Base-by-base conservation (phyloP, 2,888 invertebrate genomes). In the Netelia inedita region DNA sequence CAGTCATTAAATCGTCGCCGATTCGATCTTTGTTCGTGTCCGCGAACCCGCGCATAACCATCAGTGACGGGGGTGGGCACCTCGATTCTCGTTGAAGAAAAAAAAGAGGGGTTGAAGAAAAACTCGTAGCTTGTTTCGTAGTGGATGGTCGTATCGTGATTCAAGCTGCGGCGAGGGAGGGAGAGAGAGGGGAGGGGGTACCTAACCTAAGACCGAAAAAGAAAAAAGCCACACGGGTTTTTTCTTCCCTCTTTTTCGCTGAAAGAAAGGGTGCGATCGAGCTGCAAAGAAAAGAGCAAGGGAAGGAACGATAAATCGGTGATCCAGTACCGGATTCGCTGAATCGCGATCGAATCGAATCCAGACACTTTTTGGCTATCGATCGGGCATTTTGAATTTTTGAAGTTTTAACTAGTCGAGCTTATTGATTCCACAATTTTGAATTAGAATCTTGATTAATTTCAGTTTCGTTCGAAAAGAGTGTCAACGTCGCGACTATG, bases 1-100 rank as follows among this genome's bases (percentile, higher is more conserved):
- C 93, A 92, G 91, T 92, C 92, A 92, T 93, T 92, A 92, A 92
- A 92, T 91, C 92, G 91, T 91, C 91, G 90, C 92, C 82, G 92
- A 92, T 92, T 91, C 78, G 71, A 88, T 88, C 92, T 93, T 93
- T 93, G 92, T 93, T 92, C 84, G 83, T 87, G 86, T 83, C 84
- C 85, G 81, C 53, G 65, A 82, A 82, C 82, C 84, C 74, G 90
- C 85, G 74, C 83, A 87, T 87, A 87, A 87, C 81, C 86, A 43
- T 41, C 28, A 59, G 74, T 50, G 75, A 63, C 28, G 63, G 55
- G 11, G 63, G 46, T 50, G n/a, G 3, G 19, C 41, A 53, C 11
- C 19, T 21, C 43, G 43, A 9, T 6, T 35, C 35, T 35, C 6
- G 35, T 35, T 35, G 35, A 35, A 43, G 28, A 63, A n/a, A 74